These are phyloP conservation scores for Paedocypris sp. DNA, from an alignment of 2,113 vertebrate genomes.

Conservation along the genomic window DNA sequence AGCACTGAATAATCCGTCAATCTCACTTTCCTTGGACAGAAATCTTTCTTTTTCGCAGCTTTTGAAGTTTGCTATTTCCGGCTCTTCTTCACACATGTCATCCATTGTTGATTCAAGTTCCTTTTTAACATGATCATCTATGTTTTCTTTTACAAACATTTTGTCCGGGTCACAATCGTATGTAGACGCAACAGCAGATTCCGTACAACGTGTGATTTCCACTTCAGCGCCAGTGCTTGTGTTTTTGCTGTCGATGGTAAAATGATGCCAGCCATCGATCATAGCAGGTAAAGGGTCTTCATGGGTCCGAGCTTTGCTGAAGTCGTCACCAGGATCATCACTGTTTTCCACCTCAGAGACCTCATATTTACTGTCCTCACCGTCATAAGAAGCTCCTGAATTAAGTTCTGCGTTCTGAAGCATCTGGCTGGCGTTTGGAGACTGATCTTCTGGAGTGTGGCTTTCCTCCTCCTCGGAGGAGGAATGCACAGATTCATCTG, in stretches of 20 bases:
- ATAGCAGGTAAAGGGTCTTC: constrained; percentile 7
- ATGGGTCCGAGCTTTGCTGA: not conserved
- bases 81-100: not conserved
- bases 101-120: not conserved
- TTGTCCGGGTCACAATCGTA: too few relatives aligned
- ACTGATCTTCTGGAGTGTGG: constrained; percentile 40
- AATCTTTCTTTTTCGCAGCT: constrained; percentile 21
- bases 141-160: not conserved
- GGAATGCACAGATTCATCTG: constrained; percentile 15
- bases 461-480: constrained; percentile 33
- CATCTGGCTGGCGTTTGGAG: constrained; percentile 35
- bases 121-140: not conserved
- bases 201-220: not conserved
- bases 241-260: constrained; percentile 18
- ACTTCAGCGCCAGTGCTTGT: not conserved
- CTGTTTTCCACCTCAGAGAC: not conserved
- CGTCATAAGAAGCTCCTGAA: not conserved
- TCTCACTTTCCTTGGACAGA: constrained; percentile 25
- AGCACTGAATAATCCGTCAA: constrained; percentile 31
- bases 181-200: too few relatives aligned
- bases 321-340: constrained; percentile 15
- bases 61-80: constrained; percentile 21
- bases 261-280: constrained; percentile 28
- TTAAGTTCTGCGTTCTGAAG: constrained; percentile 17
- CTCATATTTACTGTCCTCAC: constrained; percentile 9